A percentile compares a stretch with the other conserved stretches of the same genome.
These are phyloP conservation scores for Micromys minutus DNA, from an alignment of 2,113 vertebrate genomes.

Conservation along the genomic window DNA sequence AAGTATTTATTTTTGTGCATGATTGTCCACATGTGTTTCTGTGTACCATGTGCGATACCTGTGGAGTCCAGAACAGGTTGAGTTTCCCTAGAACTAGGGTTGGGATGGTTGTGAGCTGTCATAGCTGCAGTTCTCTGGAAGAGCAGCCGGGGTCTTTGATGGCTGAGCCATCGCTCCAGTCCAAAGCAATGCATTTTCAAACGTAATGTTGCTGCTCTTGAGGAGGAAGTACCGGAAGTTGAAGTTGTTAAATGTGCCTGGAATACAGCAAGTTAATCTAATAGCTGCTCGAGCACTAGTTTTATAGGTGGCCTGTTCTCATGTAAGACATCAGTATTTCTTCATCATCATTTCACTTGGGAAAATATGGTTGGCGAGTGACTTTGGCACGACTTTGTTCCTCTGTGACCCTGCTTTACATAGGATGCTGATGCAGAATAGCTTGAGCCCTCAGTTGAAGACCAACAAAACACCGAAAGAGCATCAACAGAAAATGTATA, in stretches of 20 bases:
- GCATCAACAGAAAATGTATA: not conserved
- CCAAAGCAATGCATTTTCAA: slow-evolving; percentile 22
- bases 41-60: not conserved
- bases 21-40: not conserved
- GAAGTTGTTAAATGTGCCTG: slow-evolving; percentile 44
- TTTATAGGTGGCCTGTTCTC: not conserved
- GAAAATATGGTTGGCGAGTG: not conserved
- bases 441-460: not conserved
- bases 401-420: not conserved
- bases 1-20: not conserved
- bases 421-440: not conserved
- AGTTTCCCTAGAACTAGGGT: not conserved
- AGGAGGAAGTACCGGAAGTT: slow-evolving; percentile 72
- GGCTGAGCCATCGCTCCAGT: not conserved
- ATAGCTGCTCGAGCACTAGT: not conserved
- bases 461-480: not conserved
- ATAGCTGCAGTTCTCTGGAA: not conserved
- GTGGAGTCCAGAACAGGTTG: not conserved
- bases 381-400: not conserved
- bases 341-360: not conserved
- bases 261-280: not conserved
- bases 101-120: not conserved
- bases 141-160: not conserved
- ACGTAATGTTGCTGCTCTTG: slow-evolving; percentile 36
- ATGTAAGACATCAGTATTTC: not conserved